Percentiles rank a stretch among this genome's conserved stretches.
These are phyloP conservation scores for Drosophila meridionalis DNA, from an alignment of 2,888 invertebrate species.

Conservation along the genomic window DNA sequence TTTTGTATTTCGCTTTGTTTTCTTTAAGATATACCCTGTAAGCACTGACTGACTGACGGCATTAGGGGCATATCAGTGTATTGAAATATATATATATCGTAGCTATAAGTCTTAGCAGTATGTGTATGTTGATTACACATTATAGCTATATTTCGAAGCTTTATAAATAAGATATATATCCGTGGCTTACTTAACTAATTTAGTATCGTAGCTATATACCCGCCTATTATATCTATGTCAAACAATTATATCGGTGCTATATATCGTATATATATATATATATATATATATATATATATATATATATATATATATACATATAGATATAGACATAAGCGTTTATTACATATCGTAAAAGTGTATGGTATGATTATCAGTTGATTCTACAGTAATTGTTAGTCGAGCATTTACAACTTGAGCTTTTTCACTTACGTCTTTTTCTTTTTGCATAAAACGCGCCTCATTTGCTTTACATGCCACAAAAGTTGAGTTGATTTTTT, in stretches of 20 bases:
- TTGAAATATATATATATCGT: too few relatives aligned
- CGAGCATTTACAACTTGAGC: not conserved
- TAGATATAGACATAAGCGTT: too few relatives aligned
- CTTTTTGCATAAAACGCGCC: constrained; percentile 76
- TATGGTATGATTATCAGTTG: too few relatives aligned
- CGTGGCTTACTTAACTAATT: not conserved
- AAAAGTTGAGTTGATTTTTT: constrained; percentile 68
- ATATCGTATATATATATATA: too few relatives aligned
- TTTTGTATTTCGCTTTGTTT: constrained; percentile 20
- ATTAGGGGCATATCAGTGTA: not conserved
- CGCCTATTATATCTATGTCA: not conserved
- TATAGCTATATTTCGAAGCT: not conserved
- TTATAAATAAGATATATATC: not conserved
- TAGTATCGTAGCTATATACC: not conserved
- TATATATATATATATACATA: too few relatives aligned
- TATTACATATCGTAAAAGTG: too few relatives aligned
- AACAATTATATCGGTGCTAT: not conserved
- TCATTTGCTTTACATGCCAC: constrained; percentile 76
- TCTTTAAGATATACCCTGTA: constrained; percentile 17
- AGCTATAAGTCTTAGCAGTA: too few relatives aligned
- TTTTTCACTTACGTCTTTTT: constrained; percentile 17
- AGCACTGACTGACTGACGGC: not conserved
- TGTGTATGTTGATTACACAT: too few relatives aligned
- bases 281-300: too few relatives aligned
- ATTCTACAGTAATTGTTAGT: not conserved